Conservation (phyloP, 2,797 vertebrate species). For the Leuciscus waleckii region DNA sequence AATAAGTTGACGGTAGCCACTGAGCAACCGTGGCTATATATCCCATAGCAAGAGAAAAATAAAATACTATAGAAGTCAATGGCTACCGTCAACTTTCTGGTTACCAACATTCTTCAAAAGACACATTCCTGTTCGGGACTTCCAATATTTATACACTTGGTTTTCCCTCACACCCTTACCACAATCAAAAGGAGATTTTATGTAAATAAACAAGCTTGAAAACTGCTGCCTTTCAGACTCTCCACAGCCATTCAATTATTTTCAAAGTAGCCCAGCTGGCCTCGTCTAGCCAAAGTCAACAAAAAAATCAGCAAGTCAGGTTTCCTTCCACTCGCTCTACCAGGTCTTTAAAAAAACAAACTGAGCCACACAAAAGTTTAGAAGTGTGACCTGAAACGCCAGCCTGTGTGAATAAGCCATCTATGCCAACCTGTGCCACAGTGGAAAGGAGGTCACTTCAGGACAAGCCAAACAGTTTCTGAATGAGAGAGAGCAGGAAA, state of each 20-base stretch:
- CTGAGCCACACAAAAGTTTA: slow-evolving; percentile 25
- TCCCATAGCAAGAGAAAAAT: too few species aligned
- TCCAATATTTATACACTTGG: slow-evolving; percentile 57
- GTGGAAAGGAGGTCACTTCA: slow-evolving; percentile 64
- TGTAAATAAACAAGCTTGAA: slow-evolving; percentile 65
- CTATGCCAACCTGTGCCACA: slow-evolving; percentile 57
- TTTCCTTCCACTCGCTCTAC: slow-evolving; percentile 33
- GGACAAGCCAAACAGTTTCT: slow-evolving; percentile 48
- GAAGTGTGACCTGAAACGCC: slow-evolving; percentile 26
- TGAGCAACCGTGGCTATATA: too few species aligned
- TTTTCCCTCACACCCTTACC: slow-evolving; percentile 37
- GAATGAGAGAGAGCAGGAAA: slow-evolving; percentile 25
- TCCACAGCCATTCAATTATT: slow-evolving; percentile 46
- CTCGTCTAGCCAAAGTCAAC: slow-evolving; percentile 65
- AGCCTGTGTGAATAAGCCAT: slow-evolving; percentile 51
- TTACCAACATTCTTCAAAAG: slow-evolving; percentile 22
- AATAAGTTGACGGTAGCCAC: too few species aligned
- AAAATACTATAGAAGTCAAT: too few species aligned
- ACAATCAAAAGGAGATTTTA: slow-evolving; percentile 55
- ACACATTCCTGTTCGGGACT: slow-evolving; percentile 37
- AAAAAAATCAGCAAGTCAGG: slow-evolving; percentile 44
- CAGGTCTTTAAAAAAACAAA: slow-evolving; percentile 37
- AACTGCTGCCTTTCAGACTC: slow-evolving; percentile 57
- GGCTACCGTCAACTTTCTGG: too few species aligned
- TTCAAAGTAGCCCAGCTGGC: slow-evolving; percentile 58